phyloP scores from a whole-genome alignment of 2,797 vertebrate genomes.

The Sebastes diaconus region DNA sequence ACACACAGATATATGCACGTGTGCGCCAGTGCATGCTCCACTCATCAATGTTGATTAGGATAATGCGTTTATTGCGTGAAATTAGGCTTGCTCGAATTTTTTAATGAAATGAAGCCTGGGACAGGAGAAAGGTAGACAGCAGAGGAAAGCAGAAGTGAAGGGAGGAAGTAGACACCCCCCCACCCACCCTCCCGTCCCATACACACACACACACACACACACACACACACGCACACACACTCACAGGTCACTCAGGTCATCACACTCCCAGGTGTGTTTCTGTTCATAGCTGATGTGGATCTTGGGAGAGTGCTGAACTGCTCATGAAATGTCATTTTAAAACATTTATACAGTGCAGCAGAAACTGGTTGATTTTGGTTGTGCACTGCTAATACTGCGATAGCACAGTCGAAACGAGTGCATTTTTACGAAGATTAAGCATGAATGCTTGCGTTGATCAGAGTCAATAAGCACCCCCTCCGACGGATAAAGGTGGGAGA shows the following conservation, averaged over 20 bases:
- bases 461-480: neutral
- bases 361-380: neutral
- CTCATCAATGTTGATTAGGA: conserved; percentile 71
- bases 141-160: conserved; percentile 44
- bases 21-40: conserved; percentile 9
- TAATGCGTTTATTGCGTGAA: conserved; percentile 75
- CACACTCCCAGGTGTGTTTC: conserved; percentile 10
- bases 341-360: neutral
- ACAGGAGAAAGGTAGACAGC: conserved; percentile 41
- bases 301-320: neutral
- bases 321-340: neutral
- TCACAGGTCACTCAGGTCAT: neutral
- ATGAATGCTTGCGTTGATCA: neutral
- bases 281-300: conserved; percentile 17
- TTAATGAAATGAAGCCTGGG: conserved; percentile 61
- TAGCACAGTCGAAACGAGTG: neutral
- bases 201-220: neutral
- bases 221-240: neutral
- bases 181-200: no score
- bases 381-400: neutral
- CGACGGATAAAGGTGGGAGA: neutral
- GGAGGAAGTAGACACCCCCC: conserved; percentile 12
- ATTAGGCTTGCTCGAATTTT: conserved; percentile 62
- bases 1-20: neutral
- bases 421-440: neutral